Percentiles rank a stretch among this genome's conserved stretches.
phyloP scores from a whole-genome alignment of 2,797 vertebrate species.

The Chrysolophus pictus region DNA sequence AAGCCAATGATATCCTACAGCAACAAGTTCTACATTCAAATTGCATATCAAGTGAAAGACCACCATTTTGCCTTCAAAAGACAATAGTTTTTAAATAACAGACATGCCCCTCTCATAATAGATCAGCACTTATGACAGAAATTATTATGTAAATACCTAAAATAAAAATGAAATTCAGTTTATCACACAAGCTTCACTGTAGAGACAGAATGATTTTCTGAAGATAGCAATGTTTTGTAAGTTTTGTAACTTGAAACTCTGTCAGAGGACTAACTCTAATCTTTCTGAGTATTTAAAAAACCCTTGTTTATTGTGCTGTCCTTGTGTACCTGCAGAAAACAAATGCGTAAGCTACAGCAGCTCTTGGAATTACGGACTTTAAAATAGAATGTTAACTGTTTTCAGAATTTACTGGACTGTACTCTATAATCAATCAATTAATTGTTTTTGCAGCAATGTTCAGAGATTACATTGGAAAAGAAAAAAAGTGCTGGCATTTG shows the following conservation, averaged over 20 bases:
- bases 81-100: not conserved
- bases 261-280: not conserved
- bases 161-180: not conserved
- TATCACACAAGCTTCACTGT: not conserved
- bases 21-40: not conserved
- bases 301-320: not conserved
- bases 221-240: not conserved
- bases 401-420: not conserved
- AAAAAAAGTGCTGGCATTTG: not conserved
- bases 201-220: not conserved
- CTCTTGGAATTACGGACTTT: not conserved
- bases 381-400: not conserved
- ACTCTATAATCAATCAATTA: not conserved
- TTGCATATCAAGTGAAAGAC: not conserved
- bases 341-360: not conserved
- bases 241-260: not conserved
- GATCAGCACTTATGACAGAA: not conserved
- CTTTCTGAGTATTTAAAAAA: not conserved
- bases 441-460: not conserved
- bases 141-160: not conserved
- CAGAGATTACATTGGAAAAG: not conserved
- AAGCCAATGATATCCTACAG: not conserved
- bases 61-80: not conserved
- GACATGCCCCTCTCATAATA: accelerated
- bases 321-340: not conserved